Conservation (phyloP, 2,888 invertebrate genomes). For the Lycocerus yunnanus region DNA sequence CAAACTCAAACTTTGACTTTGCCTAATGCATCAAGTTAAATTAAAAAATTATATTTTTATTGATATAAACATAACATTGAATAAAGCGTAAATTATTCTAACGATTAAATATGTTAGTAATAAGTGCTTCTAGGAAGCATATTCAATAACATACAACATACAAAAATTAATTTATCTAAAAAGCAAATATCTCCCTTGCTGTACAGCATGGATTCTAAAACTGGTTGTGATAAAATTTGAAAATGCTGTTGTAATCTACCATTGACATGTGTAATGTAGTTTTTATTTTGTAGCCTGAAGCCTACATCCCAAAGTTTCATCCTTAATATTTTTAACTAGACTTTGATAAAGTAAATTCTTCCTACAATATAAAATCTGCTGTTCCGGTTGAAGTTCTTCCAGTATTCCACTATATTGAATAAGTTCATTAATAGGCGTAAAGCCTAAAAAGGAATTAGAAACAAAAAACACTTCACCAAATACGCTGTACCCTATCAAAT, state of each 20-base stretch:
- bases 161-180: slow-evolving; percentile 19
- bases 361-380: slow-evolving; percentile 8
- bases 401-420: slow-evolving; percentile 1
- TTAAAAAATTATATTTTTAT: neutral
- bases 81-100: neutral
- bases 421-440: neutral
- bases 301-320: neutral
- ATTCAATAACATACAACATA: slow-evolving; percentile 19
- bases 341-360: neutral
- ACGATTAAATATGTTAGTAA: neutral
- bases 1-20: neutral
- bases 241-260: neutral
- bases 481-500: slow-evolving; percentile 11
- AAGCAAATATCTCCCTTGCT: neutral
- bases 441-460: neutral
- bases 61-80: neutral
- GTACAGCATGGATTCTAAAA: slow-evolving; percentile 13
- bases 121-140: slow-evolving; percentile 11
- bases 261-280: neutral
- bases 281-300: neutral
- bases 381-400: neutral
- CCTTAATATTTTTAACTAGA: neutral
- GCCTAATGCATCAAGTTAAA: neutral
- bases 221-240: neutral
- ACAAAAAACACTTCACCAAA: slow-evolving; percentile 18